A percentile compares a stretch with the other conserved stretches of the same genome.
These are phyloP conservation scores for Neogobius melanostomus DNA, from an alignment of 2,113 vertebrate genomes.

Conservation along the genomic window DNA sequence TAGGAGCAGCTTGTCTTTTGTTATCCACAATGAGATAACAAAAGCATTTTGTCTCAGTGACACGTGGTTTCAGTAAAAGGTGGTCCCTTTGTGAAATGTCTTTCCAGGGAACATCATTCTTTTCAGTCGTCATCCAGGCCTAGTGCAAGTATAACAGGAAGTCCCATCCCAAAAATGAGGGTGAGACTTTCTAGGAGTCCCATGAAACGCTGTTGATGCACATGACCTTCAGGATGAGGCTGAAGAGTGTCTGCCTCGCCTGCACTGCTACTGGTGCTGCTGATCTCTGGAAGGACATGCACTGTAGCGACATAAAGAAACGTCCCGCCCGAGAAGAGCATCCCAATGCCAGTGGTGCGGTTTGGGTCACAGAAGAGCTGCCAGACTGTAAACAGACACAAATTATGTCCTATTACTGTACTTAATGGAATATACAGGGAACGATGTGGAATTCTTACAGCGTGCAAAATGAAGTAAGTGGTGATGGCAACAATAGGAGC, in stretches of 20 bases:
- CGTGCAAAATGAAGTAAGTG: conserved; percentile 75
- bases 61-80: background rate
- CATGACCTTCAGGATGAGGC: conserved; percentile 6
- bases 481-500: conserved; percentile 75
- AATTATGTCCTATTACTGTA: background rate
- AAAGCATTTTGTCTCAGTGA: background rate
- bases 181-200: conserved; percentile 73
- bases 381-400: conserved; percentile 58
- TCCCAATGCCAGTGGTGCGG: conserved; percentile 68
- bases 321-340: conserved; percentile 78
- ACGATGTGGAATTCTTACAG: conserved; percentile 54
- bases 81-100: background rate
- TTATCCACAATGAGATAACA: background rate
- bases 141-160: conserved; percentile 78
- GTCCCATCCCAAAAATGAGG: conserved; percentile 65
- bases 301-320: conserved; percentile 77
- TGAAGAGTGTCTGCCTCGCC: conserved; percentile 44
- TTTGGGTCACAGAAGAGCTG: conserved; percentile 56
- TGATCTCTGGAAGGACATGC: conserved; percentile 75
- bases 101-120: background rate
- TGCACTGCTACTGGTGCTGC: conserved; percentile 37
- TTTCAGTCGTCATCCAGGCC: conserved; percentile 71
- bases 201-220: conserved; percentile 48
- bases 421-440: background rate
- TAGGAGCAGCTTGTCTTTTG: background rate